Base-by-base conservation (phyloP, 1,140 invertebrate species). In the Spodoptera litura region DNA sequence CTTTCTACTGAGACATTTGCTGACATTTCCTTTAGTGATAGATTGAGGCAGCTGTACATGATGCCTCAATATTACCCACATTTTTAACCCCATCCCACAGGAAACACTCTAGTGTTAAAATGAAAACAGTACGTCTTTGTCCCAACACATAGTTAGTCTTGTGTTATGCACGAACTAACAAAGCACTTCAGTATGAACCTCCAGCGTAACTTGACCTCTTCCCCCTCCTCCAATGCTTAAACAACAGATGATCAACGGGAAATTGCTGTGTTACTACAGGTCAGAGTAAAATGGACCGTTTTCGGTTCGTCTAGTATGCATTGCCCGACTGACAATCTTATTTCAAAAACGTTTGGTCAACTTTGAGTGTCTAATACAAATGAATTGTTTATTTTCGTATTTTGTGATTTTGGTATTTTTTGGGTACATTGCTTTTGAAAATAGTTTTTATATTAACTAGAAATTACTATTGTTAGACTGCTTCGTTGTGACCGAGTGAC, bases 231-330 rank as follows among this genome's bases (percentile, higher is more conserved):
- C 0, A 8, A 6, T 20, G 5, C 31, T 56, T 25, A 38, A 38
- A 71, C 27, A 10, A 20, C 12, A n/a, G 13, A 38, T 25, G 10
- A 3, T 27, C 4, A 0, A 38, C 4, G 68, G n/a, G n/a, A 10
- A 55, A 13, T 38, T 11, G 12, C 8, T 31, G 20, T 53, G 49
- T 13, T 10, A 15, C 9, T 38, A 27, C n/a, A 27, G 74, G 12
- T 78, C 68, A 35, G 0, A 31, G 4, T 55, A 61, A 4, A 20
- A 8, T 78, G 74, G 79, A 27, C 20, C 9, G 11, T 10, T 56
- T 53, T 58, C 53, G 62, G 53, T 66, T 78, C 52, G 70, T 74
- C 80, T 78, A 68, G 52, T 78, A 81, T 81, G 80, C 80, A 81
- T 76, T 73, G 75, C 71, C 25, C 27, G 12, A 25, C 58, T 61